These are phyloP conservation scores for Verasper variegatus DNA, from an alignment of 2,113 vertebrate genomes.

Conservation along the genomic window DNA sequence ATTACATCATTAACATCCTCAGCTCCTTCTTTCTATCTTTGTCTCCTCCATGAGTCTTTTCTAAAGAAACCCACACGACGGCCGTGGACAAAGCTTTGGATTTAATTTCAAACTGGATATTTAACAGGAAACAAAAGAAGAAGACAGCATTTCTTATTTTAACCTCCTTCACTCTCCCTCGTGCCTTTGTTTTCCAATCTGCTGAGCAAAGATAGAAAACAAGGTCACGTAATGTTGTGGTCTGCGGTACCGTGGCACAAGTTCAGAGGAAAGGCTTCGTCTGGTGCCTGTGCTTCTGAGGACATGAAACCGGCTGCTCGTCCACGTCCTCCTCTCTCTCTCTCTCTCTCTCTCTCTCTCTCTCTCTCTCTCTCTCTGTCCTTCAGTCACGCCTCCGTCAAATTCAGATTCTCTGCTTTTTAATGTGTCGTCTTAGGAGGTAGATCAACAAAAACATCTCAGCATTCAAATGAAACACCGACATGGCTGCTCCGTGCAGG, in stretches of 20 bases:
- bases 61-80: slow-evolving; percentile 9
- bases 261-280: slow-evolving; percentile 20
- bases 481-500: neutral
- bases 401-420: neutral
- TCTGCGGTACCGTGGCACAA: slow-evolving; percentile 35
- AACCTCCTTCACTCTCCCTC: neutral
- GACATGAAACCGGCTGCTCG: slow-evolving; percentile 10
- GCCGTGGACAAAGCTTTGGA: slow-evolving; percentile 31
- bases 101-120: slow-evolving; percentile 55
- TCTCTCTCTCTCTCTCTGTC: neutral
- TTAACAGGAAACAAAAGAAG: slow-evolving; percentile 25
- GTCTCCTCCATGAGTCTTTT: neutral
- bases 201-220: slow-evolving; percentile 63
- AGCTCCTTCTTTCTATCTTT: neutral
- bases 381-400: neutral
- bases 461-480: slow-evolving; percentile 4
- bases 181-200: slow-evolving; percentile 56
- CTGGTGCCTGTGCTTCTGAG: slow-evolving; percentile 18
- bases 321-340: neutral
- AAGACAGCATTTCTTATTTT: slow-evolving; percentile 17
- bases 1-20: neutral
- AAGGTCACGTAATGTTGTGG: slow-evolving; percentile 46
- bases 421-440: neutral
- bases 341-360: too few relatives aligned
- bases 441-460: neutral